Percentiles rank a stretch among this genome's conserved stretches.
Evolutionary conservation across 2,888 invertebrate species (phyloP).

Genomic region (Lithophane ornitopus): DNA sequence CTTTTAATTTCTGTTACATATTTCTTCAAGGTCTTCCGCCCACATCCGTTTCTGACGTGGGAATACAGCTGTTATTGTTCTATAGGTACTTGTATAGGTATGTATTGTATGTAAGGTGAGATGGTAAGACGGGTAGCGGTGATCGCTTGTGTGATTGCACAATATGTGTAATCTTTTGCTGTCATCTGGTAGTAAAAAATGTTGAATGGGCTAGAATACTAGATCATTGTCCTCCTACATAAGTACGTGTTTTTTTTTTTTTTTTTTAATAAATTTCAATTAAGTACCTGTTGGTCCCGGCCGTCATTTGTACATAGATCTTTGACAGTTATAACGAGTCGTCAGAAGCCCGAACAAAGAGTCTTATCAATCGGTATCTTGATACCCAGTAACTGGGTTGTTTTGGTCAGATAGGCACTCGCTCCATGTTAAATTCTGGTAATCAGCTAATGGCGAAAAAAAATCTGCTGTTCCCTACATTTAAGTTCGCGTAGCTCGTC

Average conservation of each 20-base stretch:
- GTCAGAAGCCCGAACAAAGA: too few relatives aligned
- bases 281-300: too few relatives aligned
- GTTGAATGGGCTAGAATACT: conserved; percentile 24
- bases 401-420: too few relatives aligned
- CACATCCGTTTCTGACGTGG: conserved; percentile 68
- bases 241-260: not conserved
- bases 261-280: not conserved
- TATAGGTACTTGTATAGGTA: conserved; percentile 46
- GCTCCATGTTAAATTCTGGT: too few relatives aligned
- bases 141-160: conserved; percentile 38
- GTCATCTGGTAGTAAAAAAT: conserved; percentile 26
- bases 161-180: conserved; percentile 8
- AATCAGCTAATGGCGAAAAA: too few relatives aligned
- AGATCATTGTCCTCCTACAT: not conserved
- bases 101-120: conserved; percentile 49
- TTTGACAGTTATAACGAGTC: too few relatives aligned
- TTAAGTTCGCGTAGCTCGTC: too few relatives aligned
- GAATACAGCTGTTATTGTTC: conserved; percentile 68
- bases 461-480: too few relatives aligned
- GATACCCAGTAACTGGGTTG: too few relatives aligned
- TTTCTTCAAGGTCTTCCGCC: conserved; percentile 68
- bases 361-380: too few relatives aligned
- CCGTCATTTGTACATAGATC: too few relatives aligned
- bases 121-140: conserved; percentile 62
- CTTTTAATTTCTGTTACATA: conserved; percentile 65